Base-by-base conservation (phyloP, 2,888 invertebrate species). In the Epirrhoe alternata region DNA sequence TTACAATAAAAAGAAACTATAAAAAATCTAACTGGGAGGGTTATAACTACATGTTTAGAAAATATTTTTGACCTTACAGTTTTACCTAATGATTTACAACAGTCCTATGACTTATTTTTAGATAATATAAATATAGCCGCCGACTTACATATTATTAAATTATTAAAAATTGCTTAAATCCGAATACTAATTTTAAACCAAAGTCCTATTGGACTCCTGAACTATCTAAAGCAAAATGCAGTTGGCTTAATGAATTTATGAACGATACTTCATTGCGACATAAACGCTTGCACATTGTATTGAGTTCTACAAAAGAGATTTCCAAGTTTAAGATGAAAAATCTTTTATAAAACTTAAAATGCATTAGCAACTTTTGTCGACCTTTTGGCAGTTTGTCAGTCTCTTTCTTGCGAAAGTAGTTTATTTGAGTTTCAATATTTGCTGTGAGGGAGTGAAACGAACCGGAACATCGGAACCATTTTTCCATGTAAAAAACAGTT, bases 401-500 rank as follows among this genome's bases (percentile, higher is more conserved):
- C 24, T 12, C 12, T 5, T 42, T 42, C 38, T 38, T 42, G 38
- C 12, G 38, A 42, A 42, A 42, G 38, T 42, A 12, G 10, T 42
- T 42, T 42, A 38, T 42, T 12, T 12, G 38, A 12, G 38, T 42
- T 38, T 38, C 10, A 38, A 10, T 38, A 38, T 38, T 35, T 38
- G 38, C 12, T 38, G 38, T 42, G 38, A 33, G 33, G 33, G 30
- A 47, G 12, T 16, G 49, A 33, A 42, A 51, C 14, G 17, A 38
- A 42, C 31, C 33, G 65, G 54, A 45, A 24, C 67, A 66, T 42
- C 8, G 35, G 8, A 8, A 12, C 1, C 12, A 67, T 65, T 69
- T 63, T 65, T 66, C 47, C 35, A 71, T 65, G 60, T 64, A 55
- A 58, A 69, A 56, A 71, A 56, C 50, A 47, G 63, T 73, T 71